These are phyloP conservation scores for Euura lappo DNA, from an alignment of 1,140 invertebrate species.

Conservation along the genomic window DNA sequence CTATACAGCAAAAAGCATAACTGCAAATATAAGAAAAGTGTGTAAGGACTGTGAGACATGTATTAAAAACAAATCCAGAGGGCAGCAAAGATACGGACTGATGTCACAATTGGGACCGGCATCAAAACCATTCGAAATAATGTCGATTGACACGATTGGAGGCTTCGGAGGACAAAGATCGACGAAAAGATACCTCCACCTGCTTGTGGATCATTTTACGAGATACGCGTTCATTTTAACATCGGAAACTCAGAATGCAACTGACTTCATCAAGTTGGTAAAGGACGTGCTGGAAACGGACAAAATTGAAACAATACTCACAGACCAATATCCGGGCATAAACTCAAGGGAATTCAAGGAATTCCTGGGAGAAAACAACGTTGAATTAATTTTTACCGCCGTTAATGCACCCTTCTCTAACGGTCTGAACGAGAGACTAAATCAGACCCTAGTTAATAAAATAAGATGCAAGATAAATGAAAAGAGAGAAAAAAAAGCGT, in stretches of 20 bases:
- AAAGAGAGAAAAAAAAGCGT: constrained; percentile 16
- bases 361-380: constrained; percentile 21
- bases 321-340: constrained; percentile 33
- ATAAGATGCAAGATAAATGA: constrained; percentile 26
- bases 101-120: constrained; percentile 48
- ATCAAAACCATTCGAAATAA: constrained; percentile 38
- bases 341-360: constrained; percentile 31
- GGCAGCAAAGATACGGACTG: constrained; percentile 33
- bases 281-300: constrained; percentile 20
- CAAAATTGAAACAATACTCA: constrained; percentile 26
- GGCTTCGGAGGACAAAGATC: constrained; percentile 32
- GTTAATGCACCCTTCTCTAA: constrained; percentile 24
- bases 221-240: constrained; percentile 22
- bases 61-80: constrained; percentile 48
- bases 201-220: constrained; percentile 30
- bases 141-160: constrained; percentile 36
- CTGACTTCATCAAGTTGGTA: constrained; percentile 21
- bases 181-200: constrained; percentile 35
- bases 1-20: constrained; percentile 31
- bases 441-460: constrained; percentile 27
- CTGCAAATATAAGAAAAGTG: constrained; percentile 21
- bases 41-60: constrained; percentile 41
- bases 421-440: too few species aligned
- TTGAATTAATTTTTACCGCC: constrained; percentile 24
- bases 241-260: constrained; percentile 22